phyloP scores from a whole-genome alignment of 2,113 vertebrate genomes.

The Macroglossus sobrinus region DNA sequence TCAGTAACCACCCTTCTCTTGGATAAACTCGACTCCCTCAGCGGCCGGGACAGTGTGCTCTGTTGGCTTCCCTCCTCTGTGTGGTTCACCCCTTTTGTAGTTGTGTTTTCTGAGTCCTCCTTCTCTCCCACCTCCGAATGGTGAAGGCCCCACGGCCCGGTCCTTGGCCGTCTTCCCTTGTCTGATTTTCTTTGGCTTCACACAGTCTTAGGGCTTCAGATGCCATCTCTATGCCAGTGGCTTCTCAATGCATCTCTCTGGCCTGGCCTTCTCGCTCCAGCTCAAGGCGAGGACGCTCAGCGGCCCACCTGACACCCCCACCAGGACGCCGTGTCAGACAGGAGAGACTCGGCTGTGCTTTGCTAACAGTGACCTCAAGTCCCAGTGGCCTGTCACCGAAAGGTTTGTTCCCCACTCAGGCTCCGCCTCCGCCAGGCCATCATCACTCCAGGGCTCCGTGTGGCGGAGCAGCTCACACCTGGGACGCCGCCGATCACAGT shows the following conservation, averaged over 20 bases:
- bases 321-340: not conserved
- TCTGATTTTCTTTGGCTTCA: not conserved
- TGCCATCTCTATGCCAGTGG: not conserved
- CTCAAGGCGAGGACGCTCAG: not conserved
- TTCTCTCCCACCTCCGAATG: not conserved
- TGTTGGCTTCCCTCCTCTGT: not conserved
- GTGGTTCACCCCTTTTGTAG: not conserved
- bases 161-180: not conserved
- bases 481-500: not conserved
- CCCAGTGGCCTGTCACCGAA: not conserved
- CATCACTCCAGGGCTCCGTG: not conserved
- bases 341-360: not conserved
- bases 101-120: not conserved
- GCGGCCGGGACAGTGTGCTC: not conserved
- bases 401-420: not conserved
- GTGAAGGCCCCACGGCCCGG: not conserved
- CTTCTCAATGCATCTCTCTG: not conserved
- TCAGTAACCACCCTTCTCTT: not conserved
- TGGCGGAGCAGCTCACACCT: not conserved
- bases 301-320: not conserved
- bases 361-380: not conserved
- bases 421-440: rapidly evolving
- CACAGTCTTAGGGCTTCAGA: not conserved
- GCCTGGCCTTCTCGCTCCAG: not conserved
- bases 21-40: not conserved